Conservation (phyloP, 2,113 vertebrate genomes). For the Tupaia chinensis region DNA sequence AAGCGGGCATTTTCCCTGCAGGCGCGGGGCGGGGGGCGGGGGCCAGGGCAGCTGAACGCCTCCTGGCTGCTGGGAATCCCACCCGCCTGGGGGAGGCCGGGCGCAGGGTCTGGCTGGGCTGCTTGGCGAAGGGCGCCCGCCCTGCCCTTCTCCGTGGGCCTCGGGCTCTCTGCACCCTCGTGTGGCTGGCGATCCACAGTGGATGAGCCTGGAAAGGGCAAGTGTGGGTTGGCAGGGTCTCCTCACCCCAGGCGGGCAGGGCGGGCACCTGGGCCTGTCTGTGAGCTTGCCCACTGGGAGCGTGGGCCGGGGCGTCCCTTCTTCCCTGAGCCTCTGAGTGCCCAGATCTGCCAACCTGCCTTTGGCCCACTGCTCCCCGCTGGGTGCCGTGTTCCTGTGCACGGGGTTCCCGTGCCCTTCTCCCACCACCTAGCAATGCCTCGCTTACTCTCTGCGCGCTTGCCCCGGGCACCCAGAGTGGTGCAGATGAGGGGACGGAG, state of each 20-base stretch:
- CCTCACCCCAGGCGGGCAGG: not conserved
- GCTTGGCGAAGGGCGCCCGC: not conserved
- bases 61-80: not conserved
- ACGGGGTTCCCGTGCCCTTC: not conserved
- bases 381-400: too few relatives aligned
- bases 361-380: not conserved
- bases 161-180: not conserved
- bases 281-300: not conserved
- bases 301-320: not conserved
- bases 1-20: conserved; percentile 69
- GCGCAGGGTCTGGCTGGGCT: not conserved
- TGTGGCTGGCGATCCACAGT: not conserved
- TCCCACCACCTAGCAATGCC: too few relatives aligned
- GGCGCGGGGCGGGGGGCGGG: not conserved
- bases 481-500: not conserved
- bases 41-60: not conserved
- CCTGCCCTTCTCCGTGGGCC: not conserved
- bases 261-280: not conserved
- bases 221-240: not conserved
- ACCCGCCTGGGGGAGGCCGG: not conserved
- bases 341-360: not conserved
- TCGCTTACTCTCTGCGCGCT: too few relatives aligned
- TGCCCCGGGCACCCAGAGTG: too few relatives aligned
- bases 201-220: not conserved
- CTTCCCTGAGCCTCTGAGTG: not conserved